Base-by-base conservation (phyloP, 2,113 vertebrate species). In the Crypturellus undulatus region DNA sequence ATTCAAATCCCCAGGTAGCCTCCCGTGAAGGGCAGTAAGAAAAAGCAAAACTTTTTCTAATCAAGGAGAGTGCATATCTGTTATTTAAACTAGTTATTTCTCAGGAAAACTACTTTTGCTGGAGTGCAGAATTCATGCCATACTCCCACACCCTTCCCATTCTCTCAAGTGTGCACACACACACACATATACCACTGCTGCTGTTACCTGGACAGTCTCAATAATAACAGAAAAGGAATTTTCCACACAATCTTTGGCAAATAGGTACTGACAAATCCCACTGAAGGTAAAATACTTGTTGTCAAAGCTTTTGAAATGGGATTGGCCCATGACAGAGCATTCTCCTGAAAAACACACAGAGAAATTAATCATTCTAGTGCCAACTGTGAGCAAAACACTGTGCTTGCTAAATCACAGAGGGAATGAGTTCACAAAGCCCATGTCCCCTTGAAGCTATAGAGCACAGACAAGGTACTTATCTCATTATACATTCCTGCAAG, bases 281-380 rank as follows among this genome's bases (percentile, higher is more conserved):
- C 98, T 98, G 98, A 99, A 99, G 70, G 99, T 99, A 96, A 99
- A 99, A 94, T 99, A 98, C 76, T 98, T 99, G 98, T 98, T 98
- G 93, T 99, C 99, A 56, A 99, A 99, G 77, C 98, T 99, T 97
- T 99, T 99, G 97, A 99, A 99, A 97, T 99, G 99, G 52, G 99
- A 99, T 52, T 99, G 99, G 54, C 99, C 99, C 1, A 98, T 99
- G 95, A 99, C 98, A 51, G 99, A 97, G 92, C 99, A 99, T 87
- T 99, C 99, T 24, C 99, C 99, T 99, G 82, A 51, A 91, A 62
- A 81, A 85, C 2, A 4, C 20, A 81, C 42, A 84, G 47, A 43
- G 8, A 5, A 42, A n/a, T 63, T 54, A 65, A 60, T 70, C 9
- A 72, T 18, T 26, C 10, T 18, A 17, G 52, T 34, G 56, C 28